phyloP scores from a whole-genome alignment of 2,113 vertebrate genomes.

The Corydoras sp. region DNA sequence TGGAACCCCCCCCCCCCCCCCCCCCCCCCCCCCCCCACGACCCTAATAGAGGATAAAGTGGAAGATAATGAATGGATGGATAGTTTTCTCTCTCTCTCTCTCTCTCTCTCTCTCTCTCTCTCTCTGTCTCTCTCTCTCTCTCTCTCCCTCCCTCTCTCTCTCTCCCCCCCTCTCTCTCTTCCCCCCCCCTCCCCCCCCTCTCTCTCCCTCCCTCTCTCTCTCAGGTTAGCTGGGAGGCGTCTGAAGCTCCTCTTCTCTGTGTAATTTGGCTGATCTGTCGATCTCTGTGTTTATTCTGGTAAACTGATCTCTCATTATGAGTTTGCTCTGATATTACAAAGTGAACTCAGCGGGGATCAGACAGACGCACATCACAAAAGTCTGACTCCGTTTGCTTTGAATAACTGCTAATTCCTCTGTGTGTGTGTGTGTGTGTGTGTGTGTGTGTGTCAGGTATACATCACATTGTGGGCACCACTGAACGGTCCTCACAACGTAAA shows the following conservation, averaged over 20 bases:
- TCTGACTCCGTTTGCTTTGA: neutral
- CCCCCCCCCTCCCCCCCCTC: too few relatives aligned
- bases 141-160: neutral
- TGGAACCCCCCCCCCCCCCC: too few relatives aligned
- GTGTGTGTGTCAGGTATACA: neutral
- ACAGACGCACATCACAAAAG: neutral
- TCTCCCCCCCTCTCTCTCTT: too few relatives aligned
- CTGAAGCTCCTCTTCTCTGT: neutral
- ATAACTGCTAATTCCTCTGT: neutral
- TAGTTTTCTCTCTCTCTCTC: too few relatives aligned
- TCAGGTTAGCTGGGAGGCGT: neutral
- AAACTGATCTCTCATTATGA: neutral
- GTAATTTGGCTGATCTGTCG: conserved; percentile 1
- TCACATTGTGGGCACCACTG: neutral
- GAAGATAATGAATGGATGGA: too few relatives aligned
- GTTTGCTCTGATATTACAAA: conserved; percentile 7
- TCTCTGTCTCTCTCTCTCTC: too few relatives aligned
- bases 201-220: neutral
- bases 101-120: too few relatives aligned
- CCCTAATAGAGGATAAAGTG: too few relatives aligned
- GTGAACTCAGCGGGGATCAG: conserved; percentile 7
- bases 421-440: conserved; percentile 6
- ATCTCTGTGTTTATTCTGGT: conserved; percentile 3
- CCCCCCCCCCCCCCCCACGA: too few relatives aligned
- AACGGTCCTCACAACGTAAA: too few relatives aligned